phyloP scores from a whole-genome alignment of 2,888 invertebrate species.

The Cephus nigrinus region DNA sequence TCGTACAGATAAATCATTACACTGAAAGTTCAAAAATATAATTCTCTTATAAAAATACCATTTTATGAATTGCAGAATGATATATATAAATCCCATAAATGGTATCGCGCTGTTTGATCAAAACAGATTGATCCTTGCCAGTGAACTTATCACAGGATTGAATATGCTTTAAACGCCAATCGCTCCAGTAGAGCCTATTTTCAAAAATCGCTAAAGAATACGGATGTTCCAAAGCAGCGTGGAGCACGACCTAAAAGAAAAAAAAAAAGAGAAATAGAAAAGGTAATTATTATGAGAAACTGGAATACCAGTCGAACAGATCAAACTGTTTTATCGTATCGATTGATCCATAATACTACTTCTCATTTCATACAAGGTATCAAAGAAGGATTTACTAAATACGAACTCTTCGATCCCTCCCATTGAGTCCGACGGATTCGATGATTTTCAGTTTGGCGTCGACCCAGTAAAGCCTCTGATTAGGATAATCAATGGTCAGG shows the following conservation, averaged over 20 bases:
- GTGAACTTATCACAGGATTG: slow-evolving; percentile 83
- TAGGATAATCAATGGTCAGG: slow-evolving; percentile 83
- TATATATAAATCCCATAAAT: slow-evolving; percentile 79
- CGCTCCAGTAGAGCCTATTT: slow-evolving; percentile 90
- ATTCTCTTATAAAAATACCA: background rate
- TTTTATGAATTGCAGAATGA: slow-evolving; percentile 70
- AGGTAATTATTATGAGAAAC: background rate
- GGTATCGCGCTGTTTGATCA: slow-evolving; percentile 68
- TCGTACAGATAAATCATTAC: background rate
- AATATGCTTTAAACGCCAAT: slow-evolving; percentile 82
- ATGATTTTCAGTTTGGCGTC: slow-evolving; percentile 80
- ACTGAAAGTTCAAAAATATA: background rate
- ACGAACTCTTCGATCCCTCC: slow-evolving; percentile 74
- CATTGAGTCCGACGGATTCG: slow-evolving; percentile 75
- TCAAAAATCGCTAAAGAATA: slow-evolving; percentile 89
- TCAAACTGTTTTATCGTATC: background rate
- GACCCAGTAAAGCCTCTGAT: slow-evolving; percentile 87
- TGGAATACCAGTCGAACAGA: background rate
- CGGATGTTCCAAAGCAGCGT: slow-evolving; percentile 80
- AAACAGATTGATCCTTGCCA: slow-evolving; percentile 72
- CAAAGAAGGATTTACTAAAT: background rate
- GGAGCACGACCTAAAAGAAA: slow-evolving; percentile 62
- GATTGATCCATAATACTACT: background rate
- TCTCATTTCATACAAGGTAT: slow-evolving; percentile 10
- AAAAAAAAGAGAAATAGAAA: slow-evolving; percentile 1